A percentile compares a stretch with the other conserved stretches of the same genome.
phyloP scores from a whole-genome alignment of 2,888 invertebrate genomes.

The Drosophila neotestacea region DNA sequence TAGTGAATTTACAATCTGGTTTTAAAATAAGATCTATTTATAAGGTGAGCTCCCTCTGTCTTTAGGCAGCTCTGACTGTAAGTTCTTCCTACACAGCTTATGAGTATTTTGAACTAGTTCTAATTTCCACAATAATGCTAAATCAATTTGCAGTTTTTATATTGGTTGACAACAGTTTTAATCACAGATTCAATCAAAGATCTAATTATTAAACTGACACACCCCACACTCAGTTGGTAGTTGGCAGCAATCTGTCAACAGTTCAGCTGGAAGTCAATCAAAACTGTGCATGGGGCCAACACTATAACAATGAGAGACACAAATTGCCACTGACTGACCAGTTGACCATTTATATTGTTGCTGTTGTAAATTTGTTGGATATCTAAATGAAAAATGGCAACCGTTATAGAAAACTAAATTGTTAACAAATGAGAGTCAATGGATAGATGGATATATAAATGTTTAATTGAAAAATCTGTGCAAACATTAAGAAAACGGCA shows the following conservation, averaged over 20 bases:
- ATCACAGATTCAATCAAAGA: slow-evolving; percentile 55
- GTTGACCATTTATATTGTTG: slow-evolving; percentile 17
- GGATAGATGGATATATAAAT: slow-evolving; percentile 35
- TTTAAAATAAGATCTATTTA: too few species aligned
- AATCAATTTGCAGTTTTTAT: slow-evolving; percentile 19
- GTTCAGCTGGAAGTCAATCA: slow-evolving; percentile 68
- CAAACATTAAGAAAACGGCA: slow-evolving; percentile 51
- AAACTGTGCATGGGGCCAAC: slow-evolving; percentile 55
- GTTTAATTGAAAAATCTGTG: slow-evolving; percentile 75
- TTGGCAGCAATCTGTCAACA: slow-evolving; percentile 58
- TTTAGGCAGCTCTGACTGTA: background rate
- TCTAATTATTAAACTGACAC: slow-evolving; percentile 40
- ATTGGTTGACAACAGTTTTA: slow-evolving; percentile 61
- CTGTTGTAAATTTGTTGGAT: slow-evolving; percentile 36
- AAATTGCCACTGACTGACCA: slow-evolving; percentile 61
- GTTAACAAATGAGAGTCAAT: slow-evolving; percentile 50
- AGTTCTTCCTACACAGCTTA: background rate
- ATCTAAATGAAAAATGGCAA: slow-evolving; percentile 37
- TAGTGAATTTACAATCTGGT: too few species aligned
- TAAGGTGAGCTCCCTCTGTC: too few species aligned
- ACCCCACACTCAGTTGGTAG: slow-evolving; percentile 1
- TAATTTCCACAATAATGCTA: slow-evolving; percentile 25
- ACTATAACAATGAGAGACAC: slow-evolving; percentile 68
- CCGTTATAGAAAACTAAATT: slow-evolving; percentile 64
- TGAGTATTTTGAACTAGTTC: slow-evolving; percentile 1